Evolutionary conservation across 2,888 invertebrate species (phyloP), one percentile per base, ranked within the genome.

Genomic region (Melinopterus prodromus): DNA sequence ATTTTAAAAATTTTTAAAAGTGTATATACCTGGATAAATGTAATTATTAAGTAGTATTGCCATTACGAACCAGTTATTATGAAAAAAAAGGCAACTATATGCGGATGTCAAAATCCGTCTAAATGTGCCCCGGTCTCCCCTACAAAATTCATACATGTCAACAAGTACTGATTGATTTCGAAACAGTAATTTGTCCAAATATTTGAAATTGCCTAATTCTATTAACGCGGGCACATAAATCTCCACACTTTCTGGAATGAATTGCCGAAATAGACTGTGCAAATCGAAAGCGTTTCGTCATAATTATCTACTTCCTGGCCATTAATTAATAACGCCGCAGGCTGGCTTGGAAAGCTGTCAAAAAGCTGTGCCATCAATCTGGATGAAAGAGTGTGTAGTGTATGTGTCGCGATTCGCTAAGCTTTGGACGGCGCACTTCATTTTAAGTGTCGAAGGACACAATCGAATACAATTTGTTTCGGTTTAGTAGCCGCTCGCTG

Each of bases 381-480:
- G 7, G 7, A 53, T 53, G 53, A 53, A 53, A 53, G 53, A 12
- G 53, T 53, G 12, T 53, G 53, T 26, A 26, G 12, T 53, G 53
- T 26, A 26, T 53, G 53, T 53, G 53, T 53, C 53, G 53, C 12
- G 7, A 53, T 53, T 53, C 12, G 53, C 53, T 53, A 53, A 53
- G 53, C 53, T 53, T 6, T 53, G 53, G 53, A 9, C 53, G 53
- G 53, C 53, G 12, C 53, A 53, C 53, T 53, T 53, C 53, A 53
- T 53, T 53, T 53, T 53, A 53, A 53, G 53, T 53, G 53, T 53
- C 53, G 53, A 53, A 53, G 53, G 53, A 53, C 53, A 53, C 53
- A 53, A 53, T 53, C 53, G 53, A 53, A 53, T 12, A 53, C 53
- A 53, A 12, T 53, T 53, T 53, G 53, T 53, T 53, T 53, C 53